Conservation (phyloP, 2,888 invertebrate species). For the Globia sparganii region DNA sequence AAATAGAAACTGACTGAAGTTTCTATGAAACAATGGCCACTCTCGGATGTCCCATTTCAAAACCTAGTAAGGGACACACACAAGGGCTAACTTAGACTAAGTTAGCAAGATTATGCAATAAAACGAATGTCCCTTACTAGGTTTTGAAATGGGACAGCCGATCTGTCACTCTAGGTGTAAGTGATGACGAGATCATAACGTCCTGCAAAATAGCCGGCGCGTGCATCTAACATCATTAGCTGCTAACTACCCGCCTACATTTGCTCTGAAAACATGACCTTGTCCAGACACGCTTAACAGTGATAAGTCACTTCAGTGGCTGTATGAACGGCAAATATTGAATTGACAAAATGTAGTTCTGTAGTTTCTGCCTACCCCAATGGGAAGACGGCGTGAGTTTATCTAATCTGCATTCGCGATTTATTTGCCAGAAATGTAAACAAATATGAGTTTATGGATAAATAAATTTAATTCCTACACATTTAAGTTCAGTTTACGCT, state of each 20-base stretch:
- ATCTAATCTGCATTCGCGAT: no score
- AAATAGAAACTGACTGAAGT: background rate
- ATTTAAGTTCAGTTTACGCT: no score
- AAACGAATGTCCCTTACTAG: no score
- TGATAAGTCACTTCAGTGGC: background rate
- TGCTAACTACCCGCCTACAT: conserved; percentile 17
- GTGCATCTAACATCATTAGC: conserved; percentile 32
- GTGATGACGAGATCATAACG: conserved; percentile 18
- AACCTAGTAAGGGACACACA: no score
- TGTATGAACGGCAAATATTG: background rate
- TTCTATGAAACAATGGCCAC: background rate
- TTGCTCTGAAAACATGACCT: conserved; percentile 32
- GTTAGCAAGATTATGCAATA: no score
- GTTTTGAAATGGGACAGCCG: no score
- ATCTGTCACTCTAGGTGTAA: conserved; percentile 18
- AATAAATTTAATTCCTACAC: no score
- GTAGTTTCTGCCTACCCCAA: background rate
- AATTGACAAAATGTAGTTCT: background rate
- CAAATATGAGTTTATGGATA: no score
- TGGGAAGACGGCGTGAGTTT: background rate
- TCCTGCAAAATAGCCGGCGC: conserved; percentile 10
- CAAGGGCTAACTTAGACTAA: no score
- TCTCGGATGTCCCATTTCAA: no score
- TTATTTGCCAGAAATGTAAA: no score
- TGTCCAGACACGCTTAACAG: background rate